Evolutionary conservation across 2,888 invertebrate species (phyloP).

Genomic region (Chymomyza amoena): DNA sequence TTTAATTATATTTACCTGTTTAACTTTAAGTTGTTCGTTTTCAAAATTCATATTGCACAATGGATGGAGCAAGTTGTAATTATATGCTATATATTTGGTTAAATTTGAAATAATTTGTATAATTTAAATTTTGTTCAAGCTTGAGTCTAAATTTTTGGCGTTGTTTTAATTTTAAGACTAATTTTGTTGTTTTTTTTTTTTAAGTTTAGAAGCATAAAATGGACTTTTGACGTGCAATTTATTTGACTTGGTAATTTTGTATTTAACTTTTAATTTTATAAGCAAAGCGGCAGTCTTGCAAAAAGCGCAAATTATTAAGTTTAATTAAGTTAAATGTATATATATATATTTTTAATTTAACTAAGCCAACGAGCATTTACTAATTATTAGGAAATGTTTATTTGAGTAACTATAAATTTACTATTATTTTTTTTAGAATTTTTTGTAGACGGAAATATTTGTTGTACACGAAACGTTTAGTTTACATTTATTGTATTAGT

Average conservation of each 20-base stretch:
- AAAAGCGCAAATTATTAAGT: not conserved
- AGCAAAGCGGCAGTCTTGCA: not conserved
- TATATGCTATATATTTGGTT: conserved; percentile 21
- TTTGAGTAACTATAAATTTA: not conserved
- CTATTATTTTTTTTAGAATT: not conserved
- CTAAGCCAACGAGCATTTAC: no score
- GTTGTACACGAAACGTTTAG: not conserved
- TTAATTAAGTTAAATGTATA: not conserved
- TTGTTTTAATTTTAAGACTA: conserved; percentile 21
- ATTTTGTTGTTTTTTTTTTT: conserved; percentile 6
- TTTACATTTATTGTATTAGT: not conserved
- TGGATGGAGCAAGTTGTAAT: conserved; percentile 44
- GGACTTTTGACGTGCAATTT: conserved; percentile 22
- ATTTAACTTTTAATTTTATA: not conserved
- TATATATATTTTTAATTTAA: no score
- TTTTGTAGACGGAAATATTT: not conserved
- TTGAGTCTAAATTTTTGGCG: conserved; percentile 12
- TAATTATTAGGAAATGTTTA: not conserved
- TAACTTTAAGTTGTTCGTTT: not conserved
- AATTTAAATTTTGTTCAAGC: conserved; percentile 27
- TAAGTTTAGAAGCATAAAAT: conserved; percentile 47
- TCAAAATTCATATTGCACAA: conserved; percentile 30
- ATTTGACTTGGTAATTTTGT: not conserved
- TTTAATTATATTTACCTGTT: not conserved
- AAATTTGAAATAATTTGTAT: conserved; percentile 6